phyloP scores from a whole-genome alignment of 2,113 vertebrate genomes.

The Physeter macrocephalus region DNA sequence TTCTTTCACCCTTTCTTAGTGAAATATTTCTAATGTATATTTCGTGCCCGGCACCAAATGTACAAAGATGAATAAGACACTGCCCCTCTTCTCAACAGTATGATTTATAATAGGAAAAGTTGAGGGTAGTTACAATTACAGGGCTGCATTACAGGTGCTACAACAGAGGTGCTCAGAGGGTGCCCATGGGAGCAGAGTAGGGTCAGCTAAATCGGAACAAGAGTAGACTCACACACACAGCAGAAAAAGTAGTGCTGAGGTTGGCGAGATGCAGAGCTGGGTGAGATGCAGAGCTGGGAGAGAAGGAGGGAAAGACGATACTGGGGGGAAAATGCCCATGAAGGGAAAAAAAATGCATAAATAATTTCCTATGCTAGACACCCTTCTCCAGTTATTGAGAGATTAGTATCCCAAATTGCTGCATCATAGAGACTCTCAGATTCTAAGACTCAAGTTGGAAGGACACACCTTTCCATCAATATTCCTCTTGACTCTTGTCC shows the following conservation, averaged over 20 bases:
- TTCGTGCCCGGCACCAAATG: background rate
- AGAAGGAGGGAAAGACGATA: background rate
- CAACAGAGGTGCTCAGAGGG: background rate
- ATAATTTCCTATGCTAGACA: background rate
- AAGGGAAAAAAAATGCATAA: background rate
- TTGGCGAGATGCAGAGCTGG: background rate
- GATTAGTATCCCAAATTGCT: background rate
- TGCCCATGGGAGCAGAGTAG: background rate
- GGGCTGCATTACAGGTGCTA: background rate
- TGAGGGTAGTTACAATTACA: background rate
- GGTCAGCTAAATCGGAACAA: background rate
- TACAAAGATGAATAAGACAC: background rate
- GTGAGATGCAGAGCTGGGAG: background rate
- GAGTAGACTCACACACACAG: background rate
- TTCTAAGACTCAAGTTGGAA: background rate
- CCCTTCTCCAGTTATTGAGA: background rate
- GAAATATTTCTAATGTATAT: background rate
- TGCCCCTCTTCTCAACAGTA: background rate
- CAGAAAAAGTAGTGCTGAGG: background rate
- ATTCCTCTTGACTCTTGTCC: background rate
- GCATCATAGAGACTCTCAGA: background rate
- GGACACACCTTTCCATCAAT: no score
- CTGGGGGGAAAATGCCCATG: background rate
- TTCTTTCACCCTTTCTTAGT: background rate
- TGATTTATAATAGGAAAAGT: background rate